Percentiles rank a stretch among this genome's conserved stretches.
phyloP scores from a whole-genome alignment of 2,113 vertebrate genomes.

The Scopus umbretta region DNA sequence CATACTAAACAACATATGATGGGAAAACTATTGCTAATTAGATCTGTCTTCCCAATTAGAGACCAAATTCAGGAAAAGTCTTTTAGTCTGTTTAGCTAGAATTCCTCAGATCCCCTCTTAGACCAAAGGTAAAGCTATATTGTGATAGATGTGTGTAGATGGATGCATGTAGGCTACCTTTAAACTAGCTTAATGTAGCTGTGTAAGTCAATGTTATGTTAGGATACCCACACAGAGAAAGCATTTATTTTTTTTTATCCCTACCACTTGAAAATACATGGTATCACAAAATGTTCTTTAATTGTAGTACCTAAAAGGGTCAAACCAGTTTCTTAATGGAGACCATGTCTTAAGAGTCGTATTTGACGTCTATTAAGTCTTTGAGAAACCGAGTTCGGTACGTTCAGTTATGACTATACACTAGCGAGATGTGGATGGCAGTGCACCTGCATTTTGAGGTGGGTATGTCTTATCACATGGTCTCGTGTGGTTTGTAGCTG shows the following conservation, averaged over 20 bases:
- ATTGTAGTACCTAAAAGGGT: neutral
- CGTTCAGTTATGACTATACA: neutral
- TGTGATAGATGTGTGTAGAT: neutral
- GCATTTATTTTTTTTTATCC: neutral
- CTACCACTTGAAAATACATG: neutral
- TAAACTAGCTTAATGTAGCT: neutral
- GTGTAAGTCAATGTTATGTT: neutral
- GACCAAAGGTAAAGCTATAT: neutral
- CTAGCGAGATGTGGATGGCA: neutral
- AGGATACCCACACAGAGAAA: neutral
- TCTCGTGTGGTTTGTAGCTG: constrained; percentile 62
- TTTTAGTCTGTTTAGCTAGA: neutral
- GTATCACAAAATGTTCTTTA: neutral
- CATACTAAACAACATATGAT: neutral
- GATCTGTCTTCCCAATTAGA: neutral
- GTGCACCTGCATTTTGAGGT: neutral
- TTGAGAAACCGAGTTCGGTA: neutral
- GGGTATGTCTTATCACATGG: neutral
- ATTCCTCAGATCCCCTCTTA: neutral
- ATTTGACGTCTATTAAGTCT: neutral
- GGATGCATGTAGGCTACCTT: neutral
- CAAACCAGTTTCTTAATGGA: neutral
- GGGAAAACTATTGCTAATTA: neutral
- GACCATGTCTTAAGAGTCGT: neutral
- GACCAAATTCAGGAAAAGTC: neutral